These are phyloP conservation scores for Holacanthella duospinosa DNA, from an alignment of 2,888 invertebrate genomes.

Conservation along the genomic window DNA sequence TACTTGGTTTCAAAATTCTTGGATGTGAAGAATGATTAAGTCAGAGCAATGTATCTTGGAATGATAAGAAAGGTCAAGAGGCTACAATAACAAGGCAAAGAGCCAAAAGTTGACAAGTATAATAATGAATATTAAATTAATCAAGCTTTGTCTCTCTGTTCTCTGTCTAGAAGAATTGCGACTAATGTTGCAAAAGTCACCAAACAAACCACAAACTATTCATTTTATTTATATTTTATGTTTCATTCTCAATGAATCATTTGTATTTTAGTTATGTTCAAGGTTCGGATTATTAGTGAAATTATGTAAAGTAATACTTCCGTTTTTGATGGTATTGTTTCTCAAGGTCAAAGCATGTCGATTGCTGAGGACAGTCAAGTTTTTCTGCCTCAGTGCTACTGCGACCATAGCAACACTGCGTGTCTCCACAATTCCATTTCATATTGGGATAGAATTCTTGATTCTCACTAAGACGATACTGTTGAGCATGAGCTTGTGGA, in stretches of 20 bases:
- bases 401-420: slow-evolving; percentile 20
- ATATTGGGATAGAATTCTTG: slow-evolving; percentile 27
- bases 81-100: too few species aligned
- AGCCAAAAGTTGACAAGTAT: too few species aligned
- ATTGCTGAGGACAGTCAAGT: neutral
- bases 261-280: neutral
- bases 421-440: slow-evolving; percentile 30
- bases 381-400: neutral
- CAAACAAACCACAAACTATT: too few species aligned
- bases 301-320: too few species aligned
- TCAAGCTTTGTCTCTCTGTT: too few species aligned
- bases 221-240: neutral
- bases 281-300: neutral
- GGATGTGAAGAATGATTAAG: too few species aligned
- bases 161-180: too few species aligned
- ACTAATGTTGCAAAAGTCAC: too few species aligned
- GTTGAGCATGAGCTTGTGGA: slow-evolving; percentile 30
- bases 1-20: too few species aligned
- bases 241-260: neutral
- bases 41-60: too few species aligned
- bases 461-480: slow-evolving; percentile 19
- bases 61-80: too few species aligned
- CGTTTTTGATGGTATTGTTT: neutral
- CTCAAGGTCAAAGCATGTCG: neutral
- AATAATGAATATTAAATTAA: too few species aligned